Evolutionary conservation across 2,888 invertebrate species (phyloP), one percentile per base, ranked within the genome.

Genomic region (Tromatobia lineatoria): DNA sequence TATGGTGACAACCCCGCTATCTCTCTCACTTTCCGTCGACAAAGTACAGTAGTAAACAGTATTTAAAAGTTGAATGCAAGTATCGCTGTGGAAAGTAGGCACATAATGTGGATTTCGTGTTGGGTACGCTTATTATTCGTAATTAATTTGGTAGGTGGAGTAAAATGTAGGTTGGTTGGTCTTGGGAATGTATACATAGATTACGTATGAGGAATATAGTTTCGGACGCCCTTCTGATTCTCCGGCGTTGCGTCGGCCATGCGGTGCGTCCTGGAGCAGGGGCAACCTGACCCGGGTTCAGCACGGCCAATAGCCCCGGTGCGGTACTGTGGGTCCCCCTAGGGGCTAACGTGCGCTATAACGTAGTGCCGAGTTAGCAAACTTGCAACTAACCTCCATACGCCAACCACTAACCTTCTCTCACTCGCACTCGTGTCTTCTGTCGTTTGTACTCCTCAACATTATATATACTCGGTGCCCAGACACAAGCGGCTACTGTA

Each of bases 41-140:
- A 66, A 45, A 57, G 77, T 50, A 38, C 38, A 42, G 73, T 69
- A 69, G 83, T 86, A 88, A 87, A 83, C 83, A 84, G 85, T 82
- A 83, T 85, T 89, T 88, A 87, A 87, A 86, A 87, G 82, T 88
- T 83, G 82, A 80, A 86, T 82, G 82, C 87, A 85, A 76, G 83
- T 88, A 85, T 71, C 83, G 81, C n/a, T 23, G 66, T 15, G 54
- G 76, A 86, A 86, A 85, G 87, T 86, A 82, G 78, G 52, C 73
- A 83, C 82, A 86, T 88, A 88, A 89, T 89, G 88, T 88, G 85
- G 86, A 78, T 89, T 88, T 88, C 87, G 83, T 88, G 88, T 88
- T 86, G 61, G 80, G 85, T 82, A 83, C 52, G 73, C 79, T 78
- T 88, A 87, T 87, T 89, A 87, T 88, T 87, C 84, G 85, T 89